A percentile compares a stretch with the other conserved stretches of the same genome.
Evolutionary conservation across 2,797 vertebrate species (phyloP).

Genomic region (Trematomus bernacchii): DNA sequence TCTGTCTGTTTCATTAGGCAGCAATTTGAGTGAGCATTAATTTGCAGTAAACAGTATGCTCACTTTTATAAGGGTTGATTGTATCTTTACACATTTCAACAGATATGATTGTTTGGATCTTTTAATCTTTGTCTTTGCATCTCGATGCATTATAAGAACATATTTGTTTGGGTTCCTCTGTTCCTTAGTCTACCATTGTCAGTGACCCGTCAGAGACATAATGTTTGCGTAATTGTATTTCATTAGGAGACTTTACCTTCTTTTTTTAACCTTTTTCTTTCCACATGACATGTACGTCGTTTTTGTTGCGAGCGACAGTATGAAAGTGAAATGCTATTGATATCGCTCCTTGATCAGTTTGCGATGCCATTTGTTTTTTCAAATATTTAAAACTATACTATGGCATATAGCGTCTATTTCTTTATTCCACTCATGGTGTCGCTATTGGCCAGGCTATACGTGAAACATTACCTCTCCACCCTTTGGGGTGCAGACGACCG

Average conservation of each 20-base stretch:
- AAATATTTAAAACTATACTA: not conserved
- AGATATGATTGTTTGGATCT: not conserved
- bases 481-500: not conserved
- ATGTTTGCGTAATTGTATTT: not conserved
- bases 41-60: not conserved
- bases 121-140: not conserved
- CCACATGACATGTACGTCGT: no score
- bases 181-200: not conserved
- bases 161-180: not conserved
- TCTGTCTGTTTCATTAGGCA: not conserved
- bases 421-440: slow-evolving; percentile 35
- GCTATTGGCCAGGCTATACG: slow-evolving; percentile 26
- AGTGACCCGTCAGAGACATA: not conserved
- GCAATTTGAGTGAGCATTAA: not conserved
- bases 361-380: not conserved
- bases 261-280: not conserved
- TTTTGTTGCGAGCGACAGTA: not conserved
- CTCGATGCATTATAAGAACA: rapidly evolving
- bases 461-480: slow-evolving; percentile 26
- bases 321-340: rapidly evolving
- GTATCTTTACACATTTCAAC: not conserved
- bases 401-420: not conserved
- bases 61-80: not conserved
- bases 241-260: not conserved
- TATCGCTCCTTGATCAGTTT: not conserved